Evolutionary conservation across 2,888 invertebrate species (phyloP), one percentile per base, ranked within the genome.

Genomic region (Bellardia bayeri): DNA sequence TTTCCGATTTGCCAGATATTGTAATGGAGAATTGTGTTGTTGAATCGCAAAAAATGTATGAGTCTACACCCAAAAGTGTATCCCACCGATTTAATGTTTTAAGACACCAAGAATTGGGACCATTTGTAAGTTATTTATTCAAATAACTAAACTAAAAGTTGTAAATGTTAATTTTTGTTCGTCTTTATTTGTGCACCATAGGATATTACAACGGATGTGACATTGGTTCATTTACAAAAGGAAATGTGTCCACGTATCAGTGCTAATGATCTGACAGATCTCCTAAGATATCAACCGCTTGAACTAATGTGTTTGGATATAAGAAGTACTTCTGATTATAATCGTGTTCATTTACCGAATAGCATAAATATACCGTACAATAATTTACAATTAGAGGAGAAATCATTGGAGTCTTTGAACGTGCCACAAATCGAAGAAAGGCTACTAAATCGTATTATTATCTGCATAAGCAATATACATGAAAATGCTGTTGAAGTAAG

Each of bases 1-100:
- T 99, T 94, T 99, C 99, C n/a, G 99, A 99, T 94, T 95, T 99
- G 91, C 99, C 99, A 71, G 99, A 99, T 94, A 98, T 99, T 85
- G 98, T 98, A 90, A 99, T 99, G 91, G 98, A 99, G 91, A 96
- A 96, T 89, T 98, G 98, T 94, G 98, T 99, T 0, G 96, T 96
- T 91, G 97, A 98, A 92, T 98, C 99, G 0, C 96, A 97, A 89
- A 95, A 96, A 89, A 97, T 98, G 94, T 98, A 93, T 86, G 92
- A 91, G 14, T 95, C 94, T 87, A 98, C 99, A 0, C 99, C 99
- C 0, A 96, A 96, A 88, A 98, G 98, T 94, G 96, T 98, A 72
- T 97, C 97, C 58, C 97, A 96, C 92, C 95, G 99, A 83, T 96
- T 96, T 91, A 97, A 98, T 93, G 97, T 97, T 1, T 93, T 94